Conservation (phyloP, 2,888 invertebrate species). For the Rhogogaster chlorosoma region DNA sequence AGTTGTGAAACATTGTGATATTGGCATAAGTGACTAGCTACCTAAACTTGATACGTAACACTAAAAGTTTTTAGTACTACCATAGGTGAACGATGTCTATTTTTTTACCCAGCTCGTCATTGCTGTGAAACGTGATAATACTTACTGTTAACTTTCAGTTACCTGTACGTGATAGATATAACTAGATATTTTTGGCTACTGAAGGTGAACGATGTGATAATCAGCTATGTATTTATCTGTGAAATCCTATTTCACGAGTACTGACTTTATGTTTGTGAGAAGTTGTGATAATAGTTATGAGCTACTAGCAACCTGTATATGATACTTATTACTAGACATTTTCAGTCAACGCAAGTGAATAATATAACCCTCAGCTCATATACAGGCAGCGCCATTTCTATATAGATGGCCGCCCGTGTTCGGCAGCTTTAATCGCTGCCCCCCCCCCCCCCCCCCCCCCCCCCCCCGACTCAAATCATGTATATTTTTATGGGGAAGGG, state of each 20-base stretch:
- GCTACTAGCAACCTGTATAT: not conserved
- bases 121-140: not conserved
- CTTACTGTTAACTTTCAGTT: not conserved
- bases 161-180: not conserved
- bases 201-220: not conserved
- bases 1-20: constrained; percentile 6
- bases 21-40: not conserved
- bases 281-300: not conserved
- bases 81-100: not conserved
- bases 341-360: not conserved
- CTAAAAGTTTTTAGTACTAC: not conserved
- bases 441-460: too few relatives aligned
- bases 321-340: not conserved
- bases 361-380: not conserved
- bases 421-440: too few relatives aligned
- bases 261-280: not conserved
- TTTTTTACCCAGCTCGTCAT: not conserved
- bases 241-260: not conserved
- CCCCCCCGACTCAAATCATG: too few relatives aligned
- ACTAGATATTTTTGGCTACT: not conserved
- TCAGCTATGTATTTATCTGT: not conserved
- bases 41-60: not conserved
- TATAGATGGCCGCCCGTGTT: too few relatives aligned
- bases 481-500: too few relatives aligned
- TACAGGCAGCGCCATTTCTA: not conserved